phyloP scores from a whole-genome alignment of 2,113 vertebrate genomes.

The Odobenus rosmarus region DNA sequence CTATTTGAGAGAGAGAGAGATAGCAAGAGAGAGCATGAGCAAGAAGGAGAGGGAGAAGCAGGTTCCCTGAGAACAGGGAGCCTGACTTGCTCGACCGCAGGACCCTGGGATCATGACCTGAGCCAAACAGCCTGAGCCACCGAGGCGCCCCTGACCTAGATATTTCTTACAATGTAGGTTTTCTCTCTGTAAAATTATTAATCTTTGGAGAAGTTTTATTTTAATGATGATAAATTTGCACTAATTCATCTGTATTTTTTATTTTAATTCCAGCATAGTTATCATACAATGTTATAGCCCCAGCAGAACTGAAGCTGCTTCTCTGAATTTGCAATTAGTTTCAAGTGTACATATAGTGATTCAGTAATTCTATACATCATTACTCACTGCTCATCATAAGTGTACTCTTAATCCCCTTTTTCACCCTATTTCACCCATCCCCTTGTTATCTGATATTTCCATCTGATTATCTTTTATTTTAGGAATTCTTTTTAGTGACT shows the following conservation, averaged over 20 bases:
- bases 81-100: not conserved
- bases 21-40: not conserved
- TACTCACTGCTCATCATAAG: not conserved
- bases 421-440: not conserved
- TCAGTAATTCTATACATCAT: not conserved
- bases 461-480: not conserved
- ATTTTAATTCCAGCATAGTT: not conserved
- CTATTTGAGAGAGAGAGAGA: not conserved
- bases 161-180: not conserved
- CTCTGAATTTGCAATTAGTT: not conserved
- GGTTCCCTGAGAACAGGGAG: not conserved
- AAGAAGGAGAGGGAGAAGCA: not conserved
- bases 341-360: not conserved
- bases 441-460: not conserved
- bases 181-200: not conserved
- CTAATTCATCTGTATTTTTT: not conserved
- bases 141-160: not conserved
- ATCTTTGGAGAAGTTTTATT: not conserved
- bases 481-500: not conserved
- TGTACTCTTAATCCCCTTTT: not conserved
- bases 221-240: not conserved
- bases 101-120: not conserved
- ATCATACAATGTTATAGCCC: not conserved
- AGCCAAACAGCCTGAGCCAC: not conserved
- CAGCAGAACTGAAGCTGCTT: not conserved